A percentile compares a stretch with the other conserved stretches of the same genome.
Conservation (phyloP, 2,888 invertebrate genomes). For the Amphipyra tragopoginis region DNA sequence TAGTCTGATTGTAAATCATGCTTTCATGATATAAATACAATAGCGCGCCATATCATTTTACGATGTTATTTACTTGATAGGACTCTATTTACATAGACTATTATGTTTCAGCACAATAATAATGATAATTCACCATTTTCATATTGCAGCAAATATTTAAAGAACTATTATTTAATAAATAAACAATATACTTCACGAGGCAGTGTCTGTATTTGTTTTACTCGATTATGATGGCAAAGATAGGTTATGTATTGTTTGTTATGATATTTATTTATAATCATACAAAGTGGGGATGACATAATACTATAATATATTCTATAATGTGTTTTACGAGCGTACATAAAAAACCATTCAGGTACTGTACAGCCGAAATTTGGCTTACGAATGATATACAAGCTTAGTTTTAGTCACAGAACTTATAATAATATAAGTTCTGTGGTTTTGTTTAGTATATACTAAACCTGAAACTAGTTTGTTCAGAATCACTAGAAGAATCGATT, state of each 20-base stretch:
- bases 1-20: constrained; percentile 27
- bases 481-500: too few relatives aligned
- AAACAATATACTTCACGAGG: not conserved
- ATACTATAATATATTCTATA: too few relatives aligned
- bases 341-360: too few relatives aligned
- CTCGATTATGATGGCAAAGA: constrained; percentile 5
- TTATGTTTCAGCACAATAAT: constrained; percentile 32
- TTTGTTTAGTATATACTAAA: too few relatives aligned
- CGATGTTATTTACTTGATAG: constrained; percentile 35
- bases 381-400: too few relatives aligned
- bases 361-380: too few relatives aligned
- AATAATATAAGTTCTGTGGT: too few relatives aligned
- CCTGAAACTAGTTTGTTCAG: too few relatives aligned
- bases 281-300: too few relatives aligned
- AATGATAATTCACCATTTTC: constrained; percentile 24
- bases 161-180: constrained; percentile 8
- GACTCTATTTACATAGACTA: constrained; percentile 12
- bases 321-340: too few relatives aligned
- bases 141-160: constrained; percentile 35
- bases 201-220: constrained; percentile 20
- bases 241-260: not conserved
- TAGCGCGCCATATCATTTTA: constrained; percentile 34
- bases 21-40: constrained; percentile 2
- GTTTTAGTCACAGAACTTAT: too few relatives aligned
- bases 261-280: too few relatives aligned